A percentile compares a stretch with the other conserved stretches of the same genome.
Evolutionary conservation across 2,888 invertebrate genomes (phyloP).

Genomic region (Troides helena): DNA sequence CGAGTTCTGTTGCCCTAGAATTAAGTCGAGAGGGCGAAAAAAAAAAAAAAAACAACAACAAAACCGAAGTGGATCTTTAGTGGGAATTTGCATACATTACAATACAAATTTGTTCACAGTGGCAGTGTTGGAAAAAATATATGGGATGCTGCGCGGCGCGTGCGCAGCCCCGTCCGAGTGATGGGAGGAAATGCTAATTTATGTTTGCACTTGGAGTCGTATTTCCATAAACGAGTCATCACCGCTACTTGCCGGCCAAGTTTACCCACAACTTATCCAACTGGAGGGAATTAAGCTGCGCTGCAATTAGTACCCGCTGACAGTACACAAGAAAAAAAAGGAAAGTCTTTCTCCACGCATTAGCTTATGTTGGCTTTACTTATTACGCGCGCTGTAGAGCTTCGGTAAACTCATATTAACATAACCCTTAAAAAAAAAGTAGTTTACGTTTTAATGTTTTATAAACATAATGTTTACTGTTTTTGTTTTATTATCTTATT

Average conservation of each 20-base stretch:
- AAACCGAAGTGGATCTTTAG: constrained; percentile 38
- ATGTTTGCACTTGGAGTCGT: constrained; percentile 9
- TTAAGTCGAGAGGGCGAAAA: constrained; percentile 52
- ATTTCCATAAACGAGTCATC: constrained; percentile 18
- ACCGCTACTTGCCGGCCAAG: constrained; percentile 4
- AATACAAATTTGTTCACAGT: constrained; percentile 26
- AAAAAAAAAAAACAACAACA: constrained; percentile 32
- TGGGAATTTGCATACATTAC: constrained; percentile 39
- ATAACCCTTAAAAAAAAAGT: neutral
- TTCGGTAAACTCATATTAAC: neutral
- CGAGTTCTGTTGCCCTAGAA: constrained; percentile 61
- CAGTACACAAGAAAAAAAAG: neutral
- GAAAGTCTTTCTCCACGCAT: constrained; percentile 17
- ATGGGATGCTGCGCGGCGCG: constrained; percentile 26
- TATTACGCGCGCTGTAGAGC: neutral
- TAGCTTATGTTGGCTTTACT: constrained; percentile 15
- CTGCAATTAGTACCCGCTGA: constrained; percentile 14
- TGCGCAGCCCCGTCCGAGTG: constrained; percentile 19
- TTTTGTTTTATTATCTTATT: too few species aligned
- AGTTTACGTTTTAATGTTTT: neutral
- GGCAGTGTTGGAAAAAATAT: constrained; percentile 9
- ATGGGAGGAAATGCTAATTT: constrained; percentile 17
- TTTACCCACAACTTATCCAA: constrained; percentile 19
- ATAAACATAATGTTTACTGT: neutral
- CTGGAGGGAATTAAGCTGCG: constrained; percentile 24